phyloP scores from a whole-genome alignment of 2,797 vertebrate genomes.

The Crocodylus rhombifer region DNA sequence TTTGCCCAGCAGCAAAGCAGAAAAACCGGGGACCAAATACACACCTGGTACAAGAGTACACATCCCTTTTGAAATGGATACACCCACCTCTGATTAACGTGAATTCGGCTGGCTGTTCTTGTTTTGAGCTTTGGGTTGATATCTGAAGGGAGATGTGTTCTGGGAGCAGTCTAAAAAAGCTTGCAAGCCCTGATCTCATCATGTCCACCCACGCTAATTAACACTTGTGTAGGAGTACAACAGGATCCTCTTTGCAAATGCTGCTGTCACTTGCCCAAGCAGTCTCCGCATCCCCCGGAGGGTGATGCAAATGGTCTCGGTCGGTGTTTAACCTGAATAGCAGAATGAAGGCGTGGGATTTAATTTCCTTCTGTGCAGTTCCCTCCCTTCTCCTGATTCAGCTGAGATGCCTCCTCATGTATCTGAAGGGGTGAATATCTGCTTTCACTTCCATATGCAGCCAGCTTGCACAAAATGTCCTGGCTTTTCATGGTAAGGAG shows the following conservation, averaged over 20 bases:
- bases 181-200: conserved; percentile 68
- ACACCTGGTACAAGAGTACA: conserved; percentile 17
- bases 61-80: conserved; percentile 9
- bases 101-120: conserved; percentile 18
- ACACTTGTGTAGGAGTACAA: conserved; percentile 68
- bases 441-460: not conserved
- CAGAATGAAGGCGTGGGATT: not conserved
- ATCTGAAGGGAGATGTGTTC: conserved; percentile 66
- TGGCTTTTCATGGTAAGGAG: not conserved
- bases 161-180: conserved; percentile 65
- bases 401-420: not conserved
- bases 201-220: conserved; percentile 70
- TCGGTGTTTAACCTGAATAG: not conserved
- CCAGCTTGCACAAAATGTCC: not conserved
- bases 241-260: conserved; percentile 58
- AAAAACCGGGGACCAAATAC: not conserved
- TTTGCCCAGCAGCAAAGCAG: conserved; percentile 7
- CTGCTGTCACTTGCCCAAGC: conserved; percentile 54
- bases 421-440: not conserved
- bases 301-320: not conserved
- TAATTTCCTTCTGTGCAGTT: not conserved
- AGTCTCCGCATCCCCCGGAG: conserved; percentile 54
- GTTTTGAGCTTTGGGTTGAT: conserved; percentile 62
- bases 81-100: conserved; percentile 32
- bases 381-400: not conserved